phyloP scores from a whole-genome alignment of 2,888 invertebrate species.

The Taphrorychus bicolor region DNA sequence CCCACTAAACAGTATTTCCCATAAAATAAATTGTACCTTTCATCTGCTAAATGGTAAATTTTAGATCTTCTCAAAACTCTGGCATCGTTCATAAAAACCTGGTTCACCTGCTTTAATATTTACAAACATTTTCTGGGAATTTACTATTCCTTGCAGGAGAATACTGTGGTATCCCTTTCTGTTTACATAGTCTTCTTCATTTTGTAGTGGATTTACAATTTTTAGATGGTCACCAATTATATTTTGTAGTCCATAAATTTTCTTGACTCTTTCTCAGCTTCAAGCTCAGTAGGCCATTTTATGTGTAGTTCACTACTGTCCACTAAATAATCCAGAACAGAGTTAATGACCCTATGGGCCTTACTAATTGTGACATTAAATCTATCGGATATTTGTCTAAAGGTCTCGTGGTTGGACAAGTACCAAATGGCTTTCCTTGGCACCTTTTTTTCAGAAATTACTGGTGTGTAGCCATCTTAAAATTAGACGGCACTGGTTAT shows the following conservation, averaged over 20 bases:
- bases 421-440: no score
- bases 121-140: not conserved
- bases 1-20: not conserved
- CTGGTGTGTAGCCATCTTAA: no score
- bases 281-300: not conserved
- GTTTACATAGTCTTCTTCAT: constrained; percentile 1
- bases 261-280: not conserved
- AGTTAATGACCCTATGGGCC: not conserved
- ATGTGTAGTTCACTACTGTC: not conserved
- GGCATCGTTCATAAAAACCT: constrained; percentile 1
- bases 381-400: not conserved
- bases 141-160: not conserved
- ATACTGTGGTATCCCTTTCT: not conserved
- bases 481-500: no score
- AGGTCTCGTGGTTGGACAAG: not conserved
- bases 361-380: not conserved
- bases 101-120: not conserved
- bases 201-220: not conserved
- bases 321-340: not conserved
- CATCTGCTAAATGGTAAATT: not conserved
- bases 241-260: not conserved
- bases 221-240: not conserved
- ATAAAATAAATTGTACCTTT: not conserved
- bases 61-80: not conserved
- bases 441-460: no score